phyloP scores from a whole-genome alignment of 2,797 vertebrate genomes.

The Dryobates pubescens region DNA sequence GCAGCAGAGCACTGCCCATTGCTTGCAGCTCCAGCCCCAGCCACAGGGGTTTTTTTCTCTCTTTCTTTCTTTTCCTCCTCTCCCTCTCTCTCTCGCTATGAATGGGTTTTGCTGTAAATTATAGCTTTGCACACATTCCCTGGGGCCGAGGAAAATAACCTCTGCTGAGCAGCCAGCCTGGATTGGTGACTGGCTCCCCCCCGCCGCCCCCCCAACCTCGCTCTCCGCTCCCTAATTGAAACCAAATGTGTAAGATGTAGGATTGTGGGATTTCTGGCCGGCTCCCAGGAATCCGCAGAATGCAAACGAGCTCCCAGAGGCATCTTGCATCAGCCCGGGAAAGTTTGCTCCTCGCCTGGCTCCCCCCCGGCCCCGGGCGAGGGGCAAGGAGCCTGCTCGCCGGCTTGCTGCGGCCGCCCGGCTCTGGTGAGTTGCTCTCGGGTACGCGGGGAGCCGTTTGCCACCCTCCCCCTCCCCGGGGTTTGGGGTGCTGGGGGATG shows the following conservation, averaged over 20 bases:
- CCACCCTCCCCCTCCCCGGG: too few species aligned
- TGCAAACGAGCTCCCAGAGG: constrained; percentile 83
- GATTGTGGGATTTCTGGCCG: constrained; percentile 90
- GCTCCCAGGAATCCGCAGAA: constrained; percentile 85
- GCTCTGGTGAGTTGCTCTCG: constrained; percentile 60
- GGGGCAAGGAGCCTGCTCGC: not conserved
- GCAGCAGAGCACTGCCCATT: not conserved
- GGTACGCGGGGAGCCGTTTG: not conserved
- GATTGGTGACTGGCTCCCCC: constrained; percentile 78
- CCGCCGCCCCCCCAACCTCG: not conserved
- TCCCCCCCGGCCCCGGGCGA: not conserved
- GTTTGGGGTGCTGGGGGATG: not conserved
- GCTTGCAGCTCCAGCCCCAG: constrained; percentile 62
- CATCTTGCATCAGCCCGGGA: constrained; percentile 94
- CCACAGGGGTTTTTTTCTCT: not conserved
- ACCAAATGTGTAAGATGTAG: constrained; percentile 91
- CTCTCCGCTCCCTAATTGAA: constrained; percentile 86
- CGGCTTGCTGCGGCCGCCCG: not conserved
- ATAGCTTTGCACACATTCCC: constrained; percentile 77
- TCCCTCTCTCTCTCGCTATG: constrained; percentile 55
- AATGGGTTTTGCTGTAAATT: constrained; percentile 82
- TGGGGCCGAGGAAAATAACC: constrained; percentile 82
- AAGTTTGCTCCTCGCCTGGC: constrained; percentile 70
- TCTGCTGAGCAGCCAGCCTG: constrained; percentile 75
- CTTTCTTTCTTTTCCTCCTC: not conserved